A percentile compares a stretch with the other conserved stretches of the same genome.
Evolutionary conservation across 2,797 vertebrate genomes (phyloP).

Genomic region (Pelodytes ibericus): DNA sequence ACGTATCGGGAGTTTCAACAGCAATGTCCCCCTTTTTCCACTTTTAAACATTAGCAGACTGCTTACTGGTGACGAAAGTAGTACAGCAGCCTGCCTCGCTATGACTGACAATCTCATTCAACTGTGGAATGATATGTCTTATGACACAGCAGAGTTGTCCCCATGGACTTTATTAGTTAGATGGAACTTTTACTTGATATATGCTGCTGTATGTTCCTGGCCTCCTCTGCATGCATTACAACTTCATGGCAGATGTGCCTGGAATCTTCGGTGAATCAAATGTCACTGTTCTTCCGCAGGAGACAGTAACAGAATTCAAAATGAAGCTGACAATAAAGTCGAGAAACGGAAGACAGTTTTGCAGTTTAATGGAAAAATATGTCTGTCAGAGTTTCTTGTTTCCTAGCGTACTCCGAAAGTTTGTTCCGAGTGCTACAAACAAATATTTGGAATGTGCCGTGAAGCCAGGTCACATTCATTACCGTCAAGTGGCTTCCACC

Average conservation of each 20-base stretch:
- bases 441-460: not conserved
- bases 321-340: slow-evolving; percentile 59
- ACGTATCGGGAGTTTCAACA: slow-evolving; percentile 2
- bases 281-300: slow-evolving; percentile 64
- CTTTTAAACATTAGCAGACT: slow-evolving; percentile 30
- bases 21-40: not conserved
- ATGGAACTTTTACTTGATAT: slow-evolving; percentile 60
- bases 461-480: not conserved
- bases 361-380: slow-evolving; percentile 52
- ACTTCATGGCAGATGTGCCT: slow-evolving; percentile 66
- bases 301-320: slow-evolving; percentile 65
- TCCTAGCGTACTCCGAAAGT: slow-evolving; percentile 1
- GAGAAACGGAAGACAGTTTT: slow-evolving; percentile 46
- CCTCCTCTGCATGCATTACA: slow-evolving; percentile 64
- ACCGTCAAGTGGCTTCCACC: too few relatives aligned
- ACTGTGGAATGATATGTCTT: slow-evolving; percentile 57
- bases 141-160: slow-evolving; percentile 57
- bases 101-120: slow-evolving; percentile 63
- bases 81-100: slow-evolving; percentile 55
- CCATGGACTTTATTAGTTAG: slow-evolving; percentile 74
- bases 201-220: slow-evolving; percentile 54
- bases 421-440: slow-evolving; percentile 23
- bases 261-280: slow-evolving; percentile 66
- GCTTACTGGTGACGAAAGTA: slow-evolving; percentile 56
- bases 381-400: slow-evolving; percentile 35